Evolutionary conservation across 2,888 invertebrate species (phyloP).

Genomic region (Argyresthia goedartella): DNA sequence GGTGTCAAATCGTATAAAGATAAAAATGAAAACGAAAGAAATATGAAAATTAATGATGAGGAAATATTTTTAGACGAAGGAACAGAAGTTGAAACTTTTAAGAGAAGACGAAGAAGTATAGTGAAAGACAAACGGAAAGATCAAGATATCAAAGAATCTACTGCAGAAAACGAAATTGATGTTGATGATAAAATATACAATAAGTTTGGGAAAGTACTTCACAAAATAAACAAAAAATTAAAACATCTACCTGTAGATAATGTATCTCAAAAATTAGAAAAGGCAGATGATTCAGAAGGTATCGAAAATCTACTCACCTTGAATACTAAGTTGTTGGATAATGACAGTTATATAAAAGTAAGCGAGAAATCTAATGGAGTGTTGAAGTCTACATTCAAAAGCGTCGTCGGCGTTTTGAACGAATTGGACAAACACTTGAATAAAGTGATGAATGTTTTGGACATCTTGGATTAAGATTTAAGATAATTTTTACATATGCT

Average conservation of each 20-base stretch:
- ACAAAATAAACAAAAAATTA: conserved; percentile 32
- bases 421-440: conserved; percentile 49
- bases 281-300: conserved; percentile 14
- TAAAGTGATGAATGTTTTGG: conserved; percentile 40
- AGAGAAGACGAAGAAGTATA: conserved; percentile 2
- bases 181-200: conserved; percentile 21
- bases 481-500: too few species aligned
- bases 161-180: conserved; percentile 33
- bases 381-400: conserved; percentile 37
- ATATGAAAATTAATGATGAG: not conserved
- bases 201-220: conserved; percentile 32
- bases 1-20: too few species aligned
- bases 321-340: conserved; percentile 31
- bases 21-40: not conserved
- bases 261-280: conserved; percentile 11
- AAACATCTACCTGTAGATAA: conserved; percentile 22
- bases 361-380: conserved; percentile 31
- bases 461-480: conserved; percentile 29
- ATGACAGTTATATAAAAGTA: conserved; percentile 25
- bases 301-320: conserved; percentile 20
- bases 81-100: not conserved
- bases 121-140: not conserved
- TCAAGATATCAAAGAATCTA: conserved; percentile 1
- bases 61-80: not conserved
- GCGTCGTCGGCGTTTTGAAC: conserved; percentile 31